Conservation (phyloP, 2,888 invertebrate species). For the Papilio elwesi region DNA sequence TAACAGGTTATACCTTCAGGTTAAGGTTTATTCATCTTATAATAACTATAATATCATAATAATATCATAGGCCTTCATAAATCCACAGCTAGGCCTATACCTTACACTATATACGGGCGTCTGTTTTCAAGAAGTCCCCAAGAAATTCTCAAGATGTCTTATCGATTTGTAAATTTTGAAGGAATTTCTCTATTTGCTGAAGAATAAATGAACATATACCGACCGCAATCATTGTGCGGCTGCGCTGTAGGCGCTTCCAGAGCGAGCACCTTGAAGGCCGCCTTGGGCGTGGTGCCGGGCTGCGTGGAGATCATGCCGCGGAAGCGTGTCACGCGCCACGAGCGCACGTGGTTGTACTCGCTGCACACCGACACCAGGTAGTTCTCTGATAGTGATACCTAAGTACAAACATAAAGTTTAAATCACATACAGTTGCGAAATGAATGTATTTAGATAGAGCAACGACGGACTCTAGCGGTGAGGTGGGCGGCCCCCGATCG, state of each 20-base stretch:
- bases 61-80: too few species aligned
- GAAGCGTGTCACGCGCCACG: conserved; percentile 98
- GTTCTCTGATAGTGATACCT: conserved; percentile 97
- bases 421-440: too few species aligned
- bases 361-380: conserved; percentile 98
- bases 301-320: conserved; percentile 99
- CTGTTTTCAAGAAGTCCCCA: too few species aligned
- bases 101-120: too few species aligned
- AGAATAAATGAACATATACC: conserved; percentile 42
- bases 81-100: too few species aligned
- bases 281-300: conserved; percentile 98
- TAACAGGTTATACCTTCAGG: too few species aligned
- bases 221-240: conserved; percentile 88
- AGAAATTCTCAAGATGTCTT: too few species aligned
- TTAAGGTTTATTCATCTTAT: too few species aligned
- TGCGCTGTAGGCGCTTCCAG: conserved; percentile 85
- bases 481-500: too few species aligned
- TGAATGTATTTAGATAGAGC: too few species aligned
- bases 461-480: too few species aligned
- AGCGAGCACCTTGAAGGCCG: conserved; percentile 98
- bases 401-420: conserved; percentile 42
- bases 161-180: conserved; percentile 48
- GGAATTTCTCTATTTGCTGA: neutral
- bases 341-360: conserved; percentile 98
- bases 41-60: too few species aligned